These are phyloP conservation scores for Typhlomys cinereus DNA, from an alignment of 2,113 vertebrate genomes.

Conservation along the genomic window DNA sequence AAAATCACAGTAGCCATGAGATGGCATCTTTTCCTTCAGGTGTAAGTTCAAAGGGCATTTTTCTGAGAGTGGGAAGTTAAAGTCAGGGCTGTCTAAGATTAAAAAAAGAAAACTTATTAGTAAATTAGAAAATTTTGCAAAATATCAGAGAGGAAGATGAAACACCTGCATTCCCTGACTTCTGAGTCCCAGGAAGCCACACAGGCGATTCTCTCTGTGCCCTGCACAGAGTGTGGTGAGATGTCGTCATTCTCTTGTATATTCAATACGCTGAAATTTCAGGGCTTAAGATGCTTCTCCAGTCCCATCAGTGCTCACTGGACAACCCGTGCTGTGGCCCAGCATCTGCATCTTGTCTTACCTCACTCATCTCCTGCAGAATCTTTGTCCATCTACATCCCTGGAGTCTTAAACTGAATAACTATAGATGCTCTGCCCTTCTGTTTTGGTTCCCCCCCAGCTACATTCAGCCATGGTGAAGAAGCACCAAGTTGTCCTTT, in stretches of 20 bases:
- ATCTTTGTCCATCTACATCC: accelerated
- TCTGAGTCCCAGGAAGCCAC: not conserved
- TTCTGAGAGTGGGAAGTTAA: not conserved
- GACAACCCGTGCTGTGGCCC: accelerated
- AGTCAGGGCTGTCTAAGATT: not conserved
- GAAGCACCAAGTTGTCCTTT: not conserved
- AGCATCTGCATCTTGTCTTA: not conserved
- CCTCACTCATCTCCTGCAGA: not conserved
- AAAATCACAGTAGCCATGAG: not conserved
- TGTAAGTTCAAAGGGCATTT: too few relatives aligned
- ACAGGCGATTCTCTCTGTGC: not conserved
- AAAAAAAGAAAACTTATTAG: not conserved
- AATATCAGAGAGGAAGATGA: not conserved
- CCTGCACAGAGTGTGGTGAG: not conserved
- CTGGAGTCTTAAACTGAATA: not conserved
- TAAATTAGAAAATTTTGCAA: not conserved
- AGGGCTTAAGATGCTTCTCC: not conserved
- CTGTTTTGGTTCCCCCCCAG: constrained; percentile 35
- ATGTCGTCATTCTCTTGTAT: accelerated
- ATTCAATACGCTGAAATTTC: not conserved
- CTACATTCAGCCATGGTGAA: not conserved
- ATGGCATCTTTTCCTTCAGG: not conserved
- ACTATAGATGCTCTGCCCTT: not conserved
- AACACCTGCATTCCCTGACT: not conserved
- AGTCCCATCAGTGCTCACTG: not conserved